Evolutionary conservation across 37 sponge, comb jelly and placozoan species (phyloP), one percentile per base, ranked within the genome.

Genomic region (Haliclona indistincta): DNA sequence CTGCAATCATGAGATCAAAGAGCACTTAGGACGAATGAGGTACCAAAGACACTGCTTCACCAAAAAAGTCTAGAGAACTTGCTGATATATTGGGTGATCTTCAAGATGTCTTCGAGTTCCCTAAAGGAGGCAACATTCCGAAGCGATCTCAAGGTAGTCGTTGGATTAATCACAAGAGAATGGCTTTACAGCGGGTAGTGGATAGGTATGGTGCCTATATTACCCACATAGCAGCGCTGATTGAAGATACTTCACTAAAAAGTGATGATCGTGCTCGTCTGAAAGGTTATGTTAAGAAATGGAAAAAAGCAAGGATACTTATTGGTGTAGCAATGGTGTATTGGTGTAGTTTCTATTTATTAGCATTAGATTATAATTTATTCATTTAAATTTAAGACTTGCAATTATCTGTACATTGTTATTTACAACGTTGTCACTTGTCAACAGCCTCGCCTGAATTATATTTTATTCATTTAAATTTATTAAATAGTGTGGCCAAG

Each of bases 171-270:
- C 75, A 80, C 52, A 79, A 86, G 65, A 64, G 76, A 0, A 74
- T 68, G 45, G 81, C 81, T 6, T 23, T 86, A 35, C 81, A 78
- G 44, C 69, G 81, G 8, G 58, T 86, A 3, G 68, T 86, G 51
- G 87, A 86, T 73, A 62, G 81, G 1, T 86, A 41, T 74, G 87
- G 87, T 28, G 87, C 81, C 0, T 86, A 80, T 56, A 44, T 71
- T 42, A 25, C 34, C 4, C 79, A 79, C 35, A 68, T 86, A 3
- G n/a, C 41, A 4, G 20, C 80, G 33, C 52, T 86, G 20, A 43
- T 40, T 6, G 54, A 67, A 15, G 75, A 76, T 68, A 41, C 70
- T 2, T 47, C 86, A 40, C 47, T 79, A 4, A 79, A 51, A 73
- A 0, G 39, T 20, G 40, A 32, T 34, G 86, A 86, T 30, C 71